A percentile compares a stretch with the other conserved stretches of the same genome.
Evolutionary conservation across 92 coral and sea anemone species (phyloP).

Genomic region (Bergia puertoricense): DNA sequence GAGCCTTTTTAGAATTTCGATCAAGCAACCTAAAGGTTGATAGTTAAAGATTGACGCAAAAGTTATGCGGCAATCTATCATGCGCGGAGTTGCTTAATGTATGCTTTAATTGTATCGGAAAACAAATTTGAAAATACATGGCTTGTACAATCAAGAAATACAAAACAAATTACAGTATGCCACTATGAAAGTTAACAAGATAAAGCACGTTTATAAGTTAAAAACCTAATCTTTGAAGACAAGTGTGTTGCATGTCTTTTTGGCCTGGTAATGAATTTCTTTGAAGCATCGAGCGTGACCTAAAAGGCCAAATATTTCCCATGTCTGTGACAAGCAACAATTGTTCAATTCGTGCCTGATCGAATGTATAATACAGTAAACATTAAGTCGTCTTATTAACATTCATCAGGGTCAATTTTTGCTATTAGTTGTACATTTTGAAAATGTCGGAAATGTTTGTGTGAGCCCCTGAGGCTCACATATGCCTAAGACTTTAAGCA

Average conservation of each 20-base stretch:
- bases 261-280: too few species aligned
- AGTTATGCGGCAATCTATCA: not conserved
- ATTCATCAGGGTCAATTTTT: not conserved
- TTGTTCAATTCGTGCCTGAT: not conserved
- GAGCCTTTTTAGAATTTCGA: not conserved
- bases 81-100: not conserved
- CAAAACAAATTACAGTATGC: not conserved
- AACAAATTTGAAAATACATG: constrained; percentile 5
- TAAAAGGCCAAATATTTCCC: not conserved
- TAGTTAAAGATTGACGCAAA: constrained; percentile 1
- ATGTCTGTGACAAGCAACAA: not conserved
- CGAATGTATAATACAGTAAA: not conserved
- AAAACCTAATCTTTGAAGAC: not conserved
- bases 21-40: not conserved
- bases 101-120: not conserved
- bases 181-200: constrained; percentile 2
- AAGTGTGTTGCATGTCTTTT: not conserved
- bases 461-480: constrained; percentile 1
- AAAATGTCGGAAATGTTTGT: constrained; percentile 14
- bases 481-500: not conserved
- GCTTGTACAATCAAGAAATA: not conserved
- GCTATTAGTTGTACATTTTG: constrained; percentile 12
- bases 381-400: not conserved
- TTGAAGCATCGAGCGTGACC: constrained; percentile 21
- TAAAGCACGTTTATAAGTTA: constrained; percentile 3